A percentile compares a stretch with the other conserved stretches of the same genome.
Evolutionary conservation across 2,888 invertebrate genomes (phyloP).

Genomic region (Aricia artaxerxes): DNA sequence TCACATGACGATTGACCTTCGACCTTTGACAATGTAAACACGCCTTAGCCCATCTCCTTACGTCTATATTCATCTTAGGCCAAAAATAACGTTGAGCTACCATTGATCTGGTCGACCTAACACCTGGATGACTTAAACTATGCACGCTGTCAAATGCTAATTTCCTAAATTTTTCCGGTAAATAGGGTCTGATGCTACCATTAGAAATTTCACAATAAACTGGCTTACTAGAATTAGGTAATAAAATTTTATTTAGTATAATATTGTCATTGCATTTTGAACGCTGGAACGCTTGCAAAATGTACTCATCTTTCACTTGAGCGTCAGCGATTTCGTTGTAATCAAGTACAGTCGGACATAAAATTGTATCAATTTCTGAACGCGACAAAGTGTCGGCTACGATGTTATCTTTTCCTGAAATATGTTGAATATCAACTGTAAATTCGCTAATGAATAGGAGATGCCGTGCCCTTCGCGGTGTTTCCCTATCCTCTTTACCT

Average conservation of each 20-base stretch:
- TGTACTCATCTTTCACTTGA: no score
- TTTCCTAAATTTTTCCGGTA: neutral
- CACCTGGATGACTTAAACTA: neutral
- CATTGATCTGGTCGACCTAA: neutral
- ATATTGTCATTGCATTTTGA: neutral
- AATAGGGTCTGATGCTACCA: neutral
- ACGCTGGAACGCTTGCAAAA: neutral
- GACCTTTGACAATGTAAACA: slow-evolving; percentile 5
- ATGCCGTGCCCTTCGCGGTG: neutral
- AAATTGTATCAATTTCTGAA: slow-evolving; percentile 15
- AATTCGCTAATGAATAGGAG: neutral
- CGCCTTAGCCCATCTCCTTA: neutral
- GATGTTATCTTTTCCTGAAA: slow-evolving; percentile 18
- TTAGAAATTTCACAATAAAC: slow-evolving; percentile 5
- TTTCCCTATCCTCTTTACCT: slow-evolving; percentile 8
- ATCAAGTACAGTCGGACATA: slow-evolving; percentile 15
- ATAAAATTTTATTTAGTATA: neutral
- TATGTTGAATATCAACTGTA: neutral
- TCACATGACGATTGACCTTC: no score
- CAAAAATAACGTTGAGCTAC: slow-evolving; percentile 6
- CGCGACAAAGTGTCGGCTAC: slow-evolving; percentile 21
- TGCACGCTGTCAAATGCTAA: neutral
- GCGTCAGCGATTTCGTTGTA: slow-evolving; percentile 7
- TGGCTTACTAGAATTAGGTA: neutral
- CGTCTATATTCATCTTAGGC: slow-evolving; percentile 12